These are phyloP conservation scores for Anomalospiza imberbis DNA, from an alignment of 2,797 vertebrate genomes.

Conservation along the genomic window DNA sequence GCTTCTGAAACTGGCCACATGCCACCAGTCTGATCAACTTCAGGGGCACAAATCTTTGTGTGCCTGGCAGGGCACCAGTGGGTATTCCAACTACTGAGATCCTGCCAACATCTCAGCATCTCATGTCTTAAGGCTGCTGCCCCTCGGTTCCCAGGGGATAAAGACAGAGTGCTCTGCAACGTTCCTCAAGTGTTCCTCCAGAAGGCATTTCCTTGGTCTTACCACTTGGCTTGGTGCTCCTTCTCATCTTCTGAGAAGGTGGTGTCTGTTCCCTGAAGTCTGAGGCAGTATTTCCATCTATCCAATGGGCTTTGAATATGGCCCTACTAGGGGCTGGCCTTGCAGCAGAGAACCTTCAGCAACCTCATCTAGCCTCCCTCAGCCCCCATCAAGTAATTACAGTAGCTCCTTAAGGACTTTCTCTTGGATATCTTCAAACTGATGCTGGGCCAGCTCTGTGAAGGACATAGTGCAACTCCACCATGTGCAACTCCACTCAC, in stretches of 20 bases:
- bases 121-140: not conserved
- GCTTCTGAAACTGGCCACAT: not conserved
- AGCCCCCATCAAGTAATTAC: not conserved
- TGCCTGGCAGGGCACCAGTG: not conserved
- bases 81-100: not conserved
- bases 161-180: not conserved
- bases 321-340: not conserved
- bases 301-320: not conserved
- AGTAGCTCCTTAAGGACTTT: not conserved
- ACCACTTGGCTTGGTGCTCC: not conserved
- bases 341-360: not conserved
- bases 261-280: not conserved
- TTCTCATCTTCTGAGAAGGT: not conserved
- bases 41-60: not conserved
- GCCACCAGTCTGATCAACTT: not conserved
- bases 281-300: not conserved
- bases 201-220: not conserved
- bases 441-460: not conserved
- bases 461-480: not conserved
- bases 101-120: not conserved
- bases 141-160: not conserved
- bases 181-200: not conserved
- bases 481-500: fast-evolving
- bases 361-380: not conserved
- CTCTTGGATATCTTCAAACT: fast-evolving